Conservation (phyloP, 2,888 invertebrate species). For the Boloria euphrosyne region DNA sequence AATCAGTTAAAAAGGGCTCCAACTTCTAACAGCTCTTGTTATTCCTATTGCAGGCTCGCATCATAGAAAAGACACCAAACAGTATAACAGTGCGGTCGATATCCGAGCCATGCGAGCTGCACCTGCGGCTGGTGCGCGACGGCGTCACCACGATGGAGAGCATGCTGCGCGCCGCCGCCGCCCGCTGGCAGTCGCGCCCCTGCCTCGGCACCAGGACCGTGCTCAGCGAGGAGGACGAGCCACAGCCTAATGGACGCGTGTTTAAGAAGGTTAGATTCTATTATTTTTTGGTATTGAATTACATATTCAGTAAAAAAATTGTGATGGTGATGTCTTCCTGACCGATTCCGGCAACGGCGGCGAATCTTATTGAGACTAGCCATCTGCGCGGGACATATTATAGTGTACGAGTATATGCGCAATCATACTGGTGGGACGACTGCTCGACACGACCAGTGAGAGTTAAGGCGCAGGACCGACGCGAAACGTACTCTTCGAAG, state of each 20-base stretch:
- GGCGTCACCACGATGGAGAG: constrained; percentile 91
- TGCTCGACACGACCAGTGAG: no score
- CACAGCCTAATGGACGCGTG: constrained; percentile 95
- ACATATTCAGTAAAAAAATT: neutral
- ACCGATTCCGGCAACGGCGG: no score
- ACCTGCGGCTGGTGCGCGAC: constrained; percentile 87
- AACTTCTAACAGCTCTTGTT: no score
- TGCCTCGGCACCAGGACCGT: constrained; percentile 96
- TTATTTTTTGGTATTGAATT: neutral
- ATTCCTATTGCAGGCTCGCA: constrained; percentile 83
- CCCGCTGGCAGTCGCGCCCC: constrained; percentile 86
- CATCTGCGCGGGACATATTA: no score
- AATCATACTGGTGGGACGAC: no score
- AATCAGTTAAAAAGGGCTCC: no score
- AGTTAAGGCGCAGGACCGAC: no score
- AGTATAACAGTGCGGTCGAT: constrained; percentile 89
- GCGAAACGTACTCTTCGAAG: no score
- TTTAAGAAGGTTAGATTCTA: constrained; percentile 92
- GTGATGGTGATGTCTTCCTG: no score
- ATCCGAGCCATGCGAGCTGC: constrained; percentile 86
- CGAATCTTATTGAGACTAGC: no score
- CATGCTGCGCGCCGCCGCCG: constrained; percentile 90
- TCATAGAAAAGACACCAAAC: constrained; percentile 84
- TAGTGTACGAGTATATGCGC: no score
- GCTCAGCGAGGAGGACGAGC: constrained; percentile 95